Evolutionary conservation across 2,888 invertebrate genomes (phyloP).

Genomic region (Bellardia bayeri): DNA sequence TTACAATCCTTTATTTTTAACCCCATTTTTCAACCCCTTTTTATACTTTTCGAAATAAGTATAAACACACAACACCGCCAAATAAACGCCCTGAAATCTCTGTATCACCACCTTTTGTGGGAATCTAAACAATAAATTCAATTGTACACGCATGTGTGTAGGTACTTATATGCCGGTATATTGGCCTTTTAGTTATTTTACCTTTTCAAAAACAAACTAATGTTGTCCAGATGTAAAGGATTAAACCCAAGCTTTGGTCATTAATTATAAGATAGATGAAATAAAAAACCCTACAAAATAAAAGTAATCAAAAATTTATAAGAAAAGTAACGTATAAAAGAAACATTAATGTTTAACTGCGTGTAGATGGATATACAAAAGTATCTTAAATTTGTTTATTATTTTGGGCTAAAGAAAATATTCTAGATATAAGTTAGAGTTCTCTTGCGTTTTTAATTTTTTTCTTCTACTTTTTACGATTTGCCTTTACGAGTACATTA

Average conservation of each 20-base stretch:
- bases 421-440: too few relatives aligned
- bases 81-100: constrained; percentile 66
- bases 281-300: not conserved
- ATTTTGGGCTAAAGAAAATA: too few relatives aligned
- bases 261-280: constrained; percentile 63
- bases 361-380: too few relatives aligned
- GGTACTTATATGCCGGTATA: constrained; percentile 12
- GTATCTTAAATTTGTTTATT: too few relatives aligned
- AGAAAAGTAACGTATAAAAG: too few relatives aligned
- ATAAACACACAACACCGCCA: constrained; percentile 45
- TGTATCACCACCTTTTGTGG: constrained; percentile 67
- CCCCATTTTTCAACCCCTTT: constrained; percentile 58
- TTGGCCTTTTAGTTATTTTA: constrained; percentile 22
- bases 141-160: not conserved
- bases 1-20: constrained; percentile 55
- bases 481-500: too few relatives aligned
- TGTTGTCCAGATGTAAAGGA: constrained; percentile 70
- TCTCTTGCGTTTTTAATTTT: too few relatives aligned
- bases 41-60: constrained; percentile 2
- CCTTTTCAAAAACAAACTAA: constrained; percentile 27
- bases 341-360: too few relatives aligned
- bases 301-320: not conserved
- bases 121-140: constrained; percentile 53
- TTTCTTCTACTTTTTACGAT: too few relatives aligned
- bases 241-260: constrained; percentile 68